phyloP scores from a whole-genome alignment of 2,888 invertebrate genomes.

The Fabriciana adippe region DNA sequence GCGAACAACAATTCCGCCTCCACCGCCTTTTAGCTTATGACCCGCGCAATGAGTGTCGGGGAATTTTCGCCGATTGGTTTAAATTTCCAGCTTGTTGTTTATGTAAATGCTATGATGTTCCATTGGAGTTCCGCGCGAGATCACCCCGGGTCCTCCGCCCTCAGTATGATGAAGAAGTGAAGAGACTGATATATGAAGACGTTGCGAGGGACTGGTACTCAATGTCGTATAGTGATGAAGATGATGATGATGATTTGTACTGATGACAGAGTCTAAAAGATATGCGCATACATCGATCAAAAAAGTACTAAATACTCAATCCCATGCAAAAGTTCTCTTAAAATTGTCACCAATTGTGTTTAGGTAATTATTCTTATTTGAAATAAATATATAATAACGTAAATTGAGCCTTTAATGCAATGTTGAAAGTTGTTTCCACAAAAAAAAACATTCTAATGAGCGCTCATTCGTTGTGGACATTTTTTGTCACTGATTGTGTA shows the following conservation, averaged over 20 bases:
- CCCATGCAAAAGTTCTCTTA: too few species aligned
- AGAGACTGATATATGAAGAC: conserved; percentile 82
- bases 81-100: conserved; percentile 96
- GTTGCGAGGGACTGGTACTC: conserved; percentile 84
- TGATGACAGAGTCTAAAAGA: conserved; percentile 11
- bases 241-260: conserved; percentile 60
- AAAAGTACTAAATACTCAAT: too few species aligned
- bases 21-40: conserved; percentile 95
- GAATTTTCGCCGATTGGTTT: conserved; percentile 97
- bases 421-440: too few species aligned
- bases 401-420: too few species aligned
- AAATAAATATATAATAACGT: too few species aligned
- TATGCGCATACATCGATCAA: too few species aligned
- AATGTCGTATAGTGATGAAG: conserved; percentile 66
- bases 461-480: too few species aligned
- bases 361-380: too few species aligned
- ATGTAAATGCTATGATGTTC: conserved; percentile 93
- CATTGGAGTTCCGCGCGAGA: conserved; percentile 90
- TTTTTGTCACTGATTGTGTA: too few species aligned
- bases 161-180: conserved; percentile 79
- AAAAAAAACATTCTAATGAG: too few species aligned
- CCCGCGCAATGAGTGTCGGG: conserved; percentile 95
- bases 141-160: conserved; percentile 86
- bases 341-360: too few species aligned
- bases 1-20: conserved; percentile 94